Percentiles rank a stretch among this genome's conserved stretches.
phyloP scores from a whole-genome alignment of 2,888 invertebrate genomes.

The Microctonus aethiopoides region DNA sequence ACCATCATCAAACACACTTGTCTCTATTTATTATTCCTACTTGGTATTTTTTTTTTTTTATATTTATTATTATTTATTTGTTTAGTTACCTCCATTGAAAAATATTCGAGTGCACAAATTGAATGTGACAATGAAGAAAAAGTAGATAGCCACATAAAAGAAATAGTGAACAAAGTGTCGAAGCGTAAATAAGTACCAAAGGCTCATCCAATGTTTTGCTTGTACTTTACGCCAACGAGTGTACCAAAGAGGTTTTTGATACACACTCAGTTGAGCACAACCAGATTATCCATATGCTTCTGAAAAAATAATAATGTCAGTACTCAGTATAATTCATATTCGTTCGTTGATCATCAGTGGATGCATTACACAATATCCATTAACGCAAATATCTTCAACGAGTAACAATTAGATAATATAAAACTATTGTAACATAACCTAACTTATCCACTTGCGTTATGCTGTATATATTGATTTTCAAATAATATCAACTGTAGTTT shows the following conservation, averaged over 20 bases:
- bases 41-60: not conserved
- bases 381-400: no score
- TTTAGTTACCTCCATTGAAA: not conserved
- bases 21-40: not conserved
- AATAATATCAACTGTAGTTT: constrained; percentile 44
- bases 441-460: constrained; percentile 56
- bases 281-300: constrained; percentile 48
- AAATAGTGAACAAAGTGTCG: constrained; percentile 46
- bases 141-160: not conserved
- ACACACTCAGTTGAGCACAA: constrained; percentile 32
- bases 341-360: not conserved
- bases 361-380: not conserved
- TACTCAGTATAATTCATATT: not conserved
- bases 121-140: not conserved
- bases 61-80: not conserved
- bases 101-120: not conserved
- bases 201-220: constrained; percentile 54
- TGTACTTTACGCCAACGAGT: not conserved
- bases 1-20: constrained; percentile 2
- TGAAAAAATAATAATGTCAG: not conserved
- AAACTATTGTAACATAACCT: constrained; percentile 12
- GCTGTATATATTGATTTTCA: constrained; percentile 54
- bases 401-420: no score
- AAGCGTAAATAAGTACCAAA: constrained; percentile 48
- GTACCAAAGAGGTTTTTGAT: not conserved